These are phyloP conservation scores for Eumacrocentrus americanus DNA, from an alignment of 2,888 invertebrate genomes.

Conservation along the genomic window DNA sequence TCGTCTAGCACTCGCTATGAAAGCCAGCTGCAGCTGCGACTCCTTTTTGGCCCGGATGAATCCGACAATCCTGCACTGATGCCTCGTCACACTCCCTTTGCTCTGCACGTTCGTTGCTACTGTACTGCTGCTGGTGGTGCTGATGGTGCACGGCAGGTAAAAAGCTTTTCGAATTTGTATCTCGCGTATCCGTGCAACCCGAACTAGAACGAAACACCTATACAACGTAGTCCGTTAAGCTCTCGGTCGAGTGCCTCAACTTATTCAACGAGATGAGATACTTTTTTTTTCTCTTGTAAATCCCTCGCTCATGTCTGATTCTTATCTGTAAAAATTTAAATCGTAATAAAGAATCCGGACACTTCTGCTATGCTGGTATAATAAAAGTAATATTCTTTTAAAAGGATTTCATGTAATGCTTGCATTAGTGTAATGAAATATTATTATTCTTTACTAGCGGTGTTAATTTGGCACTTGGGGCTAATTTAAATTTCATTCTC, in stretches of 20 bases:
- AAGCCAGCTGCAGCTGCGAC: constrained; percentile 35
- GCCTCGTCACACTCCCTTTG: background rate
- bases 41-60: constrained; percentile 23
- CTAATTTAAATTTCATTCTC: too few species aligned
- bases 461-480: too few species aligned
- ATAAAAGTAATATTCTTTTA: too few species aligned
- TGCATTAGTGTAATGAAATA: too few species aligned
- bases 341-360: too few species aligned
- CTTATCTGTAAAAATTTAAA: too few species aligned
- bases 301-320: background rate
- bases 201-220: constrained; percentile 10
- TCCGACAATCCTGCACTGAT: constrained; percentile 30
- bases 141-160: constrained; percentile 12
- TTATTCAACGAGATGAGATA: constrained; percentile 6
- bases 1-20: constrained; percentile 22
- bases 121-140: background rate
- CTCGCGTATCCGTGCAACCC: constrained; percentile 17
- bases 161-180: constrained; percentile 32
- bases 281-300: background rate
- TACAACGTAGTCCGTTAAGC: constrained; percentile 17
- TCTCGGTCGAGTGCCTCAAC: constrained; percentile 7
- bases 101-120: constrained; percentile 8
- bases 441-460: too few species aligned
- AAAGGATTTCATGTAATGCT: too few species aligned
- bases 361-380: too few species aligned